These are phyloP conservation scores for Eustalomyia histrio DNA, from an alignment of 2,888 invertebrate species.

Conservation along the genomic window DNA sequence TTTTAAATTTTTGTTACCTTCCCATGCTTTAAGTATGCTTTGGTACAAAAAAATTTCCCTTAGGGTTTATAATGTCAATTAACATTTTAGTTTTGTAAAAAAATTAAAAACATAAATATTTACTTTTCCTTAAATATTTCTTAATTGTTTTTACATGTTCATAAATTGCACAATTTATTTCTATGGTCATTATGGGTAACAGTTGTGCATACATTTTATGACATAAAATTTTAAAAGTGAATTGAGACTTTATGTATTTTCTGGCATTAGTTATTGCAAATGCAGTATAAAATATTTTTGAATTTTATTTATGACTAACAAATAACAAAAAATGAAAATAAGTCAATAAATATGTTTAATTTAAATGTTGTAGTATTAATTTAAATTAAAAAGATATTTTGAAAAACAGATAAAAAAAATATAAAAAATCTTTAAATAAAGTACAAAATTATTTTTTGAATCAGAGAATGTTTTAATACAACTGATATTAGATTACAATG, in stretches of 20 bases:
- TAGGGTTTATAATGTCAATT: slow-evolving; percentile 30
- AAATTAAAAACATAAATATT: slow-evolving; percentile 14
- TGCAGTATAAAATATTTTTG: too few species aligned
- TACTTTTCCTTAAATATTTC: not conserved
- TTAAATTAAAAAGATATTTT: too few species aligned
- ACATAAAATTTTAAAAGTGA: not conserved
- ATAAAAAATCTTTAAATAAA: too few species aligned
- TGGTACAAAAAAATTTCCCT: not conserved
- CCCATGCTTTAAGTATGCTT: slow-evolving; percentile 20
- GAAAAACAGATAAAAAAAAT: too few species aligned
- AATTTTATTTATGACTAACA: too few species aligned
- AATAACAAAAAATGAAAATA: too few species aligned
- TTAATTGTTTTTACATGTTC: slow-evolving; percentile 1
- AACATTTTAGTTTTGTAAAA: slow-evolving; percentile 14
- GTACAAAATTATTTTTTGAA: too few species aligned
- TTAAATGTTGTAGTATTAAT: too few species aligned
- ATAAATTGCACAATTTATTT: not conserved
- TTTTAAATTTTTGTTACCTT: not conserved
- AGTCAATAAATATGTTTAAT: too few species aligned
- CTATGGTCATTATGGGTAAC: not conserved
- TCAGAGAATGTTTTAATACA: too few species aligned
- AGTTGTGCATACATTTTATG: not conserved
- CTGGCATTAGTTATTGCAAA: not conserved
- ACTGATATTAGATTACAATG: too few species aligned
- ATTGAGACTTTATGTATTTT: not conserved